phyloP scores from a whole-genome alignment of 2,797 vertebrate genomes.

The Rhodeus uyekii region DNA sequence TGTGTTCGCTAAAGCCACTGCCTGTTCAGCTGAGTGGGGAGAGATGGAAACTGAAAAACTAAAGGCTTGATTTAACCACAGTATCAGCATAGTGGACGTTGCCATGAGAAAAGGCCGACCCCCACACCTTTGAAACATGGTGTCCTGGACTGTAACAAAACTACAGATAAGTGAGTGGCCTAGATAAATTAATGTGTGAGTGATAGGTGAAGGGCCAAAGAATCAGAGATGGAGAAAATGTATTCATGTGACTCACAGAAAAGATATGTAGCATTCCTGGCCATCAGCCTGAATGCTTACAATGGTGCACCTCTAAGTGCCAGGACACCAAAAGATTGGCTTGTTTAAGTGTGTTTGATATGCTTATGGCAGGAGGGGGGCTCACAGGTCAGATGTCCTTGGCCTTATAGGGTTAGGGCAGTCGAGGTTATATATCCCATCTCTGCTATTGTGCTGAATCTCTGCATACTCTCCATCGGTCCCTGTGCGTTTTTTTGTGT shows the following conservation, averaged over 20 bases:
- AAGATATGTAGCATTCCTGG: conserved; percentile 73
- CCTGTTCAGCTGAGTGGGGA: background rate
- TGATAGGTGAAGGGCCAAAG: conserved; percentile 60
- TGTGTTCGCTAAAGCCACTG: conserved; percentile 21
- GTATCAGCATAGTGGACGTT: conserved; percentile 16
- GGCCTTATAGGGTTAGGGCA: conserved; percentile 74
- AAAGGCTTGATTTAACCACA: conserved; percentile 32
- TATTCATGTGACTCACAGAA: conserved; percentile 62
- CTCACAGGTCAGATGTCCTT: conserved; percentile 64
- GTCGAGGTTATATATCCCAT: conserved; percentile 76
- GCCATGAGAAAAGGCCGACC: background rate
- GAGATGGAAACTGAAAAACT: background rate
- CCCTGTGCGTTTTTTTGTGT: conserved; percentile 61
- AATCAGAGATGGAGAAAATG: conserved; percentile 63
- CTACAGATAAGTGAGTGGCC: conserved; percentile 19
- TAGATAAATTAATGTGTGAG: conserved; percentile 29
- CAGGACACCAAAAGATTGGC: conserved; percentile 32
- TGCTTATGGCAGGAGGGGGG: conserved; percentile 40
- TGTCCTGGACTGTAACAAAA: conserved; percentile 23
- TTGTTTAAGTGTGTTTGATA: conserved; percentile 44
- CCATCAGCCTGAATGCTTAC: conserved; percentile 67
- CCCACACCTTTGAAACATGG: conserved; percentile 1
- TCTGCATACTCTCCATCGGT: conserved; percentile 60
- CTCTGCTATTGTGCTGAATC: conserved; percentile 51
- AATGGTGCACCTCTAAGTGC: conserved; percentile 55